phyloP scores from a whole-genome alignment of 1,140 invertebrate genomes.

The Goniozus legneri region DNA sequence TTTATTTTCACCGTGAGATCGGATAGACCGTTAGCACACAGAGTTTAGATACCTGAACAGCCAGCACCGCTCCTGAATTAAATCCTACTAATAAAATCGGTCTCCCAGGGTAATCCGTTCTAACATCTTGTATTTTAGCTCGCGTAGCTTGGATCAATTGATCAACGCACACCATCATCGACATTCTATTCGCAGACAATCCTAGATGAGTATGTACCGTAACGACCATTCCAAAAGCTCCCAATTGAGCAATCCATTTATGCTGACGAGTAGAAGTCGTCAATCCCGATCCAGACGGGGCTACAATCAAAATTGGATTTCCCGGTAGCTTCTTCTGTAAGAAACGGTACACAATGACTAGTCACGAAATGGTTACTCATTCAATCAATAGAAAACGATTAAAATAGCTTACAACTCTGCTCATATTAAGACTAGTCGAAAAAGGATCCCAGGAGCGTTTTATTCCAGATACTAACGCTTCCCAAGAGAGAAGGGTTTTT shows the following conservation, averaged over 20 bases:
- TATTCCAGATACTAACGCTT: slow-evolving; percentile 65
- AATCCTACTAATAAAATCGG: slow-evolving; percentile 77
- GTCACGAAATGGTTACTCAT: too few relatives aligned
- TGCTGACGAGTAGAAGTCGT: slow-evolving; percentile 59
- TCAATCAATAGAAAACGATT: too few relatives aligned
- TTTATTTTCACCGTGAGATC: too few relatives aligned
- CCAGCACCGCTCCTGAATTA: slow-evolving; percentile 70
- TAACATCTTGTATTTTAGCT: slow-evolving; percentile 69
- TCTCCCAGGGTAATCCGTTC: slow-evolving; percentile 64
- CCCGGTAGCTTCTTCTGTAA: slow-evolving; percentile 68
- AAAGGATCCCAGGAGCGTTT: slow-evolving; percentile 79
- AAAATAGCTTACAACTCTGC: slow-evolving; percentile 61
- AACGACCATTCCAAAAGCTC: slow-evolving; percentile 67
- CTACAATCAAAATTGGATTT: slow-evolving; percentile 69
- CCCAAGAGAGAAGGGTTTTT: slow-evolving; percentile 49
- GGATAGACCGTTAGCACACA: too few relatives aligned
- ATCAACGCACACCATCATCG: slow-evolving; percentile 62
- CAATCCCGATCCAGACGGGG: slow-evolving; percentile 56
- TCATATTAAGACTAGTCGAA: slow-evolving; percentile 52
- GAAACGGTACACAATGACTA: too few relatives aligned
- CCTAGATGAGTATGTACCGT: slow-evolving; percentile 59
- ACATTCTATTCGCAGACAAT: slow-evolving; percentile 48
- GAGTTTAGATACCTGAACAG: slow-evolving; percentile 60
- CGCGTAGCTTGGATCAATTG: slow-evolving; percentile 67
- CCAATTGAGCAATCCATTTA: slow-evolving; percentile 69